Evolutionary conservation across 2,113 vertebrate genomes (phyloP).

Genomic region (Corythaeola cristata): DNA sequence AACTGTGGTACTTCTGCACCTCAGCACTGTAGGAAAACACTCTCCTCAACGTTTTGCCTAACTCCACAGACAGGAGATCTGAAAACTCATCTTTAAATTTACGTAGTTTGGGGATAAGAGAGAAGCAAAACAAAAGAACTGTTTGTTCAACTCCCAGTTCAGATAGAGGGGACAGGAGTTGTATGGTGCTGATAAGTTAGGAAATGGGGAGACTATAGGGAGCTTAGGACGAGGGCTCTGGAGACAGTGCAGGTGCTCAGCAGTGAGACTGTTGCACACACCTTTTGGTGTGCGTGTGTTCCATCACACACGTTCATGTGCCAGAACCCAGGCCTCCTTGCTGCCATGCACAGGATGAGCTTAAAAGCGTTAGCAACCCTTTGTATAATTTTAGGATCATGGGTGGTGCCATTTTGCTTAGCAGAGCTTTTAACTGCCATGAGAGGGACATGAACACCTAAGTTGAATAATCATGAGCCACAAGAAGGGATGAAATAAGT

Average conservation of each 20-base stretch:
- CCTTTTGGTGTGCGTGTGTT: background rate
- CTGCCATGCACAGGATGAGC: background rate
- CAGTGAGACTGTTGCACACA: background rate
- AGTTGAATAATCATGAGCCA: background rate
- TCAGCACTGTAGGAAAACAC: background rate
- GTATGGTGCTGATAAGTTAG: background rate
- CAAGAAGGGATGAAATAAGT: background rate
- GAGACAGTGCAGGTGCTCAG: background rate
- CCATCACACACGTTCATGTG: background rate
- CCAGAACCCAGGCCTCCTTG: background rate
- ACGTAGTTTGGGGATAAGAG: background rate
- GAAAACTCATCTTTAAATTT: background rate
- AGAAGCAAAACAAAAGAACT: background rate
- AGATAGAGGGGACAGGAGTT: background rate
- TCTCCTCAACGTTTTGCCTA: background rate
- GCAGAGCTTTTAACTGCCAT: background rate
- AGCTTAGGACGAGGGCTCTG: fast-evolving
- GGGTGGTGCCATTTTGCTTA: background rate
- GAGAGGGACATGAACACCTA: background rate
- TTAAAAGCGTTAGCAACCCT: background rate
- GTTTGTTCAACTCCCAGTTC: background rate
- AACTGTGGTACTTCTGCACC: background rate
- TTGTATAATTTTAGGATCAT: background rate
- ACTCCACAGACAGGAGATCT: background rate
- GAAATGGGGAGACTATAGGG: background rate